Conservation (phyloP, 1,140 invertebrate genomes). For the Drosophila melanica region DNA sequence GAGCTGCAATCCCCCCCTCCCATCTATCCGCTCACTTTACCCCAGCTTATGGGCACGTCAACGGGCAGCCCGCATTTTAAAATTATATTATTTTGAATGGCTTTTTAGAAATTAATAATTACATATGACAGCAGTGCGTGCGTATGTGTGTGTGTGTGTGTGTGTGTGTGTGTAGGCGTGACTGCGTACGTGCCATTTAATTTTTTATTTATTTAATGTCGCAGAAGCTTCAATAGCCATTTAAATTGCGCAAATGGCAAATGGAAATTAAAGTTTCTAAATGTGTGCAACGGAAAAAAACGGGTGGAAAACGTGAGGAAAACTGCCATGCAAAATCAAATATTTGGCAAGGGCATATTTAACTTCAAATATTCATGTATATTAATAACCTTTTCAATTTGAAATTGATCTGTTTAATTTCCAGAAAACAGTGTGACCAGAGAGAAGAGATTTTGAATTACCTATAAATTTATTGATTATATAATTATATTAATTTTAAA, state of each 20-base stretch:
- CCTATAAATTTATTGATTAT: no score
- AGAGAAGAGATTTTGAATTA: no score
- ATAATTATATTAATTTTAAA: no score
- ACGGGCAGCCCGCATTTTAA: slow-evolving; percentile 59
- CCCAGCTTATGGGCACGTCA: slow-evolving; percentile 50
- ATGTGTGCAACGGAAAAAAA: background rate
- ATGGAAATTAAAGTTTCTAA: slow-evolving; percentile 36
- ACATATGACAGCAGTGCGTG: slow-evolving; percentile 60
- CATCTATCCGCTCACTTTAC: background rate
- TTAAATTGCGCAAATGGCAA: slow-evolving; percentile 33
- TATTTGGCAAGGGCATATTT: background rate
- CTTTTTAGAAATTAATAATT: slow-evolving; percentile 82
- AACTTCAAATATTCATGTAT: no score
- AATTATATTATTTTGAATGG: slow-evolving; percentile 81
- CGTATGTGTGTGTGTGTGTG: background rate
- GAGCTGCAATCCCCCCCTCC: background rate
- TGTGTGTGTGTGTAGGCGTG: slow-evolving; percentile 10
- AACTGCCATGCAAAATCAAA: background rate
- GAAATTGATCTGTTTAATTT: no score
- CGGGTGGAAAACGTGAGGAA: background rate
- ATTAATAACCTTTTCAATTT: no score
- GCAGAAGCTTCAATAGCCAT: slow-evolving; percentile 46
- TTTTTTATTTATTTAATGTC: slow-evolving; percentile 57
- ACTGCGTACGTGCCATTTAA: slow-evolving; percentile 69
- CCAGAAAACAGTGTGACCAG: no score